Base-by-base conservation (phyloP, 2,113 vertebrate genomes). In the Cnemophilus loriae region DNA sequence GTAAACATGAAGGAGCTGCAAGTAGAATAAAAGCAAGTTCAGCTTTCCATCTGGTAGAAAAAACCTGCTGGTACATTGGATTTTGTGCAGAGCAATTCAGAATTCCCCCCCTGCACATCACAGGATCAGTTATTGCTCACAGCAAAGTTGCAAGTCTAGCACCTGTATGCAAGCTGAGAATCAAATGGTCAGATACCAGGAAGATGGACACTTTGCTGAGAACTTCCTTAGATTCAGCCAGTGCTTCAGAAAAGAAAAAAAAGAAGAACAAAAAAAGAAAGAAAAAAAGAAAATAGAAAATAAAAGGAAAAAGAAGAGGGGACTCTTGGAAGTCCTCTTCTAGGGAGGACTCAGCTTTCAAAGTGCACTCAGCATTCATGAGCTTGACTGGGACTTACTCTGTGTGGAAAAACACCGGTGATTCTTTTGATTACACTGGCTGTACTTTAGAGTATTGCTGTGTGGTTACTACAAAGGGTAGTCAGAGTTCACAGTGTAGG, bases 181-280 rank as follows among this genome's bases (percentile, higher is more conserved):
- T 67, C 5, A 6, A 73, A 35, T 4, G 2, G 30, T 60, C 21
- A 55, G 19, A 55, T 16, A 30, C 7, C 6, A 52, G 56, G 24
- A 59, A 85, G 55, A 59, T 22, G 60, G n/a, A 50, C 12, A 49
- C 14, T 16, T 33, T 39, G 41, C 57, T 32, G 20, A 77, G n/a
- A 87, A 81, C 52, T 67, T 78, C 35, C 20, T 77, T 42, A 65
- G 42, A 28, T 26, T n/a, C 24, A 63, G 17, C 4, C 7, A 28
- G 8, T 37, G 11, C 59, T 59, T 81, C 39, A 53, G 46, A 33
- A 44, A 33, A 33, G 5, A 11, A 37, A 50, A 28, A 27, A 53
- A 46, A 18, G 12, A 3, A 16, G 13, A 2, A 12, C 10, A 3
- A 9, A 6, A 6, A 20, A 10, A 3, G 3, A 11, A 6, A 12